Percentiles rank a stretch among this genome's conserved stretches.
Conservation (phyloP, 2,113 vertebrate species). For the Cathartes aura region DNA sequence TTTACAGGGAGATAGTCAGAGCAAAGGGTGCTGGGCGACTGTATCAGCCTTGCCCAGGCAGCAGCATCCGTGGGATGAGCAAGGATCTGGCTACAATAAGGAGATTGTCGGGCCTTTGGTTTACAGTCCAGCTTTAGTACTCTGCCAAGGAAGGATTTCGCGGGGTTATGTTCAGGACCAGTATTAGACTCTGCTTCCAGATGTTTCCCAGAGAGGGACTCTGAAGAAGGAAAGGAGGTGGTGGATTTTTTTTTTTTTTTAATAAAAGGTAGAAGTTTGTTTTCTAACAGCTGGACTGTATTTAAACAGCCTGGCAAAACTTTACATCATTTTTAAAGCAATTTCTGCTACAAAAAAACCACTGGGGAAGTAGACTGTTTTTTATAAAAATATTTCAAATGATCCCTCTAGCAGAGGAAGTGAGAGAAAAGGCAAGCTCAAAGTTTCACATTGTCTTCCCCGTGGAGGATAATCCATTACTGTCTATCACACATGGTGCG, state of each 20-base stretch:
- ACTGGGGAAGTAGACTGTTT: background rate
- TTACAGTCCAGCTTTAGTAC: background rate
- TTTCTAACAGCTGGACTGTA: background rate
- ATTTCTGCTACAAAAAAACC: background rate
- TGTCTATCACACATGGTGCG: rapidly evolving
- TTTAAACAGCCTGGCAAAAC: background rate
- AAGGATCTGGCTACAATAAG: background rate
- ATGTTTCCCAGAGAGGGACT: background rate
- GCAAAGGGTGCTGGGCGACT: background rate
- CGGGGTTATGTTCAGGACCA: background rate
- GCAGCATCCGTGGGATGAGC: background rate
- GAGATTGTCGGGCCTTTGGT: background rate
- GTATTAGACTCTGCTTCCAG: background rate
- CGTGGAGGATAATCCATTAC: background rate
- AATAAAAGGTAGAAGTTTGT: background rate
- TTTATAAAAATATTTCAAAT: background rate
- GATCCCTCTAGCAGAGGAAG: background rate
- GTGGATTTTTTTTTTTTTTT: background rate
- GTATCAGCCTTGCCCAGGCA: background rate
- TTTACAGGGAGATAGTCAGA: background rate
- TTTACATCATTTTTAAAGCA: background rate
- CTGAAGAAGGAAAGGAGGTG: background rate
- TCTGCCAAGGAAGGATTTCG: background rate
- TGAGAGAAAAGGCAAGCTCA: background rate
- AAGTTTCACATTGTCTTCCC: background rate